Conservation (phyloP, 2,113 vertebrate genomes). For the Picathartes gymnocephalus region DNA sequence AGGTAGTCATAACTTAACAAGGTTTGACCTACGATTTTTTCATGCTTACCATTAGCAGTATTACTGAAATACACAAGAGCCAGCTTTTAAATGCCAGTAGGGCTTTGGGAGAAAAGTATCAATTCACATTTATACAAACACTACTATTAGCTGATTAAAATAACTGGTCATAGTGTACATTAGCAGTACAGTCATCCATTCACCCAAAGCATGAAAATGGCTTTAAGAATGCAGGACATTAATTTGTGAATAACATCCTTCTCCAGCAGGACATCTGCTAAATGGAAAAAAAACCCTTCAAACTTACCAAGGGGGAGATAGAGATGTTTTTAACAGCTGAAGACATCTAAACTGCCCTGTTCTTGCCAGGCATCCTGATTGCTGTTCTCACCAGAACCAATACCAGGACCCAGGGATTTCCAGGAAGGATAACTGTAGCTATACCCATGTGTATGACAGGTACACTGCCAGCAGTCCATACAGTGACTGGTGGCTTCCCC, state of each 20-base stretch:
- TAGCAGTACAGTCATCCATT: neutral
- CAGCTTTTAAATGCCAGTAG: neutral
- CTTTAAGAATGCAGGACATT: neutral
- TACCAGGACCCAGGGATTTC: neutral
- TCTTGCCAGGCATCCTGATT: neutral
- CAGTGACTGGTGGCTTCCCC: neutral
- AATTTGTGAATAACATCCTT: neutral
- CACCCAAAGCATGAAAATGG: neutral
- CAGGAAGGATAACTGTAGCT: neutral
- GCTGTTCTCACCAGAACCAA: neutral
- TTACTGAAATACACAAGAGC: neutral
- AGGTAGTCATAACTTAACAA: neutral
- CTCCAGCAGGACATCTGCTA: neutral
- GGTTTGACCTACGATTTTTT: neutral
- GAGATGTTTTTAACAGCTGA: neutral
- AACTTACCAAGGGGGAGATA: fast-evolving
- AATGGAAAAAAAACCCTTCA: neutral
- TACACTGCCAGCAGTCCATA: neutral
- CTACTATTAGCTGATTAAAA: neutral
- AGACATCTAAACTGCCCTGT: neutral
- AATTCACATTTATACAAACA: neutral
- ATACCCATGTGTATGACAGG: neutral
- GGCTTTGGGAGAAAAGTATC: neutral
- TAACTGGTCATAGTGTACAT: neutral
- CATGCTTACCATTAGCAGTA: neutral